These are phyloP conservation scores for Sternarchorhynchus goeldii DNA, from an alignment of 2,797 vertebrate species.

Conservation along the genomic window DNA sequence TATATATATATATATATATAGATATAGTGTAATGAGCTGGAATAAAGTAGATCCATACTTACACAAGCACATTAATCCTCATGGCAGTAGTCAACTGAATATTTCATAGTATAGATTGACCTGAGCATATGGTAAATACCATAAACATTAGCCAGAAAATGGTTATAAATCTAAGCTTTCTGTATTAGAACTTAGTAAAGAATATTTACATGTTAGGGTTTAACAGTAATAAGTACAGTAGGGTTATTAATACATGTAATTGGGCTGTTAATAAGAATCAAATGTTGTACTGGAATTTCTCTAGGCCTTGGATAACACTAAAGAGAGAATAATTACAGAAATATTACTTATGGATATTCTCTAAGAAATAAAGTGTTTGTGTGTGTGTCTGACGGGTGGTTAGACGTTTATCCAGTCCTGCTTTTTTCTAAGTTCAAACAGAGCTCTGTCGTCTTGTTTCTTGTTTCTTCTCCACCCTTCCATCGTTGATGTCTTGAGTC, in stretches of 20 bases:
- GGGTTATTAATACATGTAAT: too few relatives aligned
- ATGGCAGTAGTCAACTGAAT: background rate
- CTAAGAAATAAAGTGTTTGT: background rate
- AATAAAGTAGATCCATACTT: conserved; percentile 14
- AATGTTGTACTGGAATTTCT: too few relatives aligned
- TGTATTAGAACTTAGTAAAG: too few relatives aligned
- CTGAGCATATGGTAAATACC: too few relatives aligned
- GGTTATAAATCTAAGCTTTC: too few relatives aligned
- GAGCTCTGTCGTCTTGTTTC: background rate
- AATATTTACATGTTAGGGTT: too few relatives aligned
- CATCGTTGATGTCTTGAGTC: conserved; percentile 25
- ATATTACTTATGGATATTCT: background rate
- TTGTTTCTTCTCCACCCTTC: background rate
- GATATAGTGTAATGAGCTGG: background rate
- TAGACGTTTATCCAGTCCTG: background rate
- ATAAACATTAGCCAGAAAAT: too few relatives aligned
- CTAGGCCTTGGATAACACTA: too few relatives aligned
- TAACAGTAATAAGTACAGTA: too few relatives aligned
- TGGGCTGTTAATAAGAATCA: too few relatives aligned
- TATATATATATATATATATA: background rate
- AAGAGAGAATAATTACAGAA: conserved; percentile 5
- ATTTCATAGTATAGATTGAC: too few relatives aligned
- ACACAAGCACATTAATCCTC: conserved; percentile 1
- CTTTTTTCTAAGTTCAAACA: background rate
- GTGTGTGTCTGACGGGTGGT: background rate